Evolutionary conservation across 1,140 invertebrate species (phyloP), one percentile per base, ranked within the genome.

Genomic region (Octopus bimaculoides): DNA sequence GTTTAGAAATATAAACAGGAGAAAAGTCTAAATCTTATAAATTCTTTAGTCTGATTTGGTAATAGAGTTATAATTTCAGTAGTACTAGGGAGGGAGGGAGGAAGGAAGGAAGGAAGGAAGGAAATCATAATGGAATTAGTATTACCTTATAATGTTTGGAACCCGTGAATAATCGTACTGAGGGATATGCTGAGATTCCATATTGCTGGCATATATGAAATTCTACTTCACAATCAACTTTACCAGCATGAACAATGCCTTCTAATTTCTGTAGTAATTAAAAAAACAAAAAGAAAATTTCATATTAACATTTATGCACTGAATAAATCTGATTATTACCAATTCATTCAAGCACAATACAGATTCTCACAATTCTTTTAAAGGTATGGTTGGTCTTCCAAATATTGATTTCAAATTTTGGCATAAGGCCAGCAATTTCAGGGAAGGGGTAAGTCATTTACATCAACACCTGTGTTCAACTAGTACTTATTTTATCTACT

Each of bases 141-240:
- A 52, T 12, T 17, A 10, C 52, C 61, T 17, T 14, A 20, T 76
- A 7, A 14, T 52, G 9, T n/a, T 55, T 54, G 78, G 26, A 79
- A 83, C 82, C 80, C 53, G 78, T 77, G 84, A 92, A 92, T 78
- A 91, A 89, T 76, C 87, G 86, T 4, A 93, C 84, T 12, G 92
- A 91, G 2, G 93, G 93, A 86, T 93, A 93, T 8, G 89, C 90
- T 74, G 85, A 81, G 5, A 93, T 85, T 56, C 90, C 90, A 52
- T 91, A 91, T 78, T 89, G 81, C 5, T 86, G 81, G 85, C 93
- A 93, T 12, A 92, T 74, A 12, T 83, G 61, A 26, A 83, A 83
- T 79, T 91, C 88, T 41, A 84, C 77, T 54, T 93, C 91, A 88
- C 93, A 93, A 86, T 93, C 91, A 4, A 93, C 83, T 88, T 92